phyloP scores from a whole-genome alignment of 1,140 invertebrate species.

The Zaprionus capensis region DNA sequence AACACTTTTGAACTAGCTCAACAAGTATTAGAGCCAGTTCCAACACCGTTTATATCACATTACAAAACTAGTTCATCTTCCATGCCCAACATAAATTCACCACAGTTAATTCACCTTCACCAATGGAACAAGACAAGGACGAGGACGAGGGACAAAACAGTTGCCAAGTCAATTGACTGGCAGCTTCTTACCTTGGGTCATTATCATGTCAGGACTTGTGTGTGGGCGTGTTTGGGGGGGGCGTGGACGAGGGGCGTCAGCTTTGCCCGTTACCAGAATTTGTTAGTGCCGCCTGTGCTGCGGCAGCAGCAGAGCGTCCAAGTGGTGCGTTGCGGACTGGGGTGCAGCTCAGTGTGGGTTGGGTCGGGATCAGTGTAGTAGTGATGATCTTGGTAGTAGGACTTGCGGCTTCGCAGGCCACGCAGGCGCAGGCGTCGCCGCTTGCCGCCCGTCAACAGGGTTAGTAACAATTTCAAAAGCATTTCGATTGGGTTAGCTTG shows the following conservation, averaged over 20 bases:
- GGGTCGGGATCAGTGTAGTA: slow-evolving; percentile 65
- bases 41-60: neutral
- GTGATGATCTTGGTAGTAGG: slow-evolving; percentile 67
- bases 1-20: no score
- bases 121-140: slow-evolving; percentile 13
- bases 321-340: slow-evolving; percentile 22
- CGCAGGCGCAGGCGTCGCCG: slow-evolving; percentile 37
- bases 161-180: neutral
- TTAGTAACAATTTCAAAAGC: slow-evolving; percentile 83
- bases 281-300: slow-evolving; percentile 50
- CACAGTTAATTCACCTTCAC: slow-evolving; percentile 6
- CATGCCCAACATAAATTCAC: neutral
- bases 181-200: slow-evolving; percentile 68
- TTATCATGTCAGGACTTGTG: slow-evolving; percentile 54
- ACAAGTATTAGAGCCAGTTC: neutral
- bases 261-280: slow-evolving; percentile 64
- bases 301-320: slow-evolving; percentile 71
- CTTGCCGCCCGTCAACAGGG: slow-evolving; percentile 58
- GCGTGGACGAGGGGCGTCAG: neutral
- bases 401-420: slow-evolving; percentile 35
- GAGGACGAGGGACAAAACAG: slow-evolving; percentile 4
- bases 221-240: neutral
- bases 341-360: slow-evolving; percentile 29
- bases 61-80: neutral
- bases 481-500: slow-evolving; percentile 70